Evolutionary conservation across 2,797 vertebrate species (phyloP).

Genomic region (Cryptoprocta ferox): DNA sequence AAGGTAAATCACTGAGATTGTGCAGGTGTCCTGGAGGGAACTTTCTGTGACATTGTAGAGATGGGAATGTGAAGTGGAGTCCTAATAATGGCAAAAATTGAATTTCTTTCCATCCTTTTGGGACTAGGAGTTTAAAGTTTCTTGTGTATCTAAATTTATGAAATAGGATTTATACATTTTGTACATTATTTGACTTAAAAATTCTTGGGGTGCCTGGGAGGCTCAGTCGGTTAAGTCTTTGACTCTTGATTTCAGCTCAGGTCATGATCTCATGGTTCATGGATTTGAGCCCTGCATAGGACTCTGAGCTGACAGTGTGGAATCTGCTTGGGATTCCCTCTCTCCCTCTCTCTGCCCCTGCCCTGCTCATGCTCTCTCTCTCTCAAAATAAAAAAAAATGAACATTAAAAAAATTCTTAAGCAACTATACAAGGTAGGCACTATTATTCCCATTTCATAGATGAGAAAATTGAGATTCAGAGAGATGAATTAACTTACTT

Average conservation of each 20-base stretch:
- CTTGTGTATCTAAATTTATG: neutral
- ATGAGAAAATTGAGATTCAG: neutral
- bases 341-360: too few relatives aligned
- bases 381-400: too few relatives aligned
- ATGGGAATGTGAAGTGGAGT: neutral
- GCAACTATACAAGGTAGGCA: neutral
- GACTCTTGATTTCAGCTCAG: too few relatives aligned
- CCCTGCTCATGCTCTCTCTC: too few relatives aligned
- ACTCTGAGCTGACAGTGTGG: too few relatives aligned
- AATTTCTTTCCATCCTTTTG: neutral
- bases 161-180: neutral
- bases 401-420: neutral
- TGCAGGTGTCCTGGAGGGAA: neutral
- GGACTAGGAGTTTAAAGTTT: neutral
- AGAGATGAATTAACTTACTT: neutral
- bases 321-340: too few relatives aligned
- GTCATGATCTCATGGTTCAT: too few relatives aligned
- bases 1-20: neutral
- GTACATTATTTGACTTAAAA: neutral
- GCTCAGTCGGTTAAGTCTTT: too few relatives aligned
- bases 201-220: neutral
- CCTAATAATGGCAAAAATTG: neutral
- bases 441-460: neutral
- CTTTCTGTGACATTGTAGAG: neutral
- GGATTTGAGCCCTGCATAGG: too few relatives aligned